Evolutionary conservation across 1,140 invertebrate species (phyloP), one percentile per base, ranked within the genome.

Genomic region (Drosophila lacteicornis): DNA sequence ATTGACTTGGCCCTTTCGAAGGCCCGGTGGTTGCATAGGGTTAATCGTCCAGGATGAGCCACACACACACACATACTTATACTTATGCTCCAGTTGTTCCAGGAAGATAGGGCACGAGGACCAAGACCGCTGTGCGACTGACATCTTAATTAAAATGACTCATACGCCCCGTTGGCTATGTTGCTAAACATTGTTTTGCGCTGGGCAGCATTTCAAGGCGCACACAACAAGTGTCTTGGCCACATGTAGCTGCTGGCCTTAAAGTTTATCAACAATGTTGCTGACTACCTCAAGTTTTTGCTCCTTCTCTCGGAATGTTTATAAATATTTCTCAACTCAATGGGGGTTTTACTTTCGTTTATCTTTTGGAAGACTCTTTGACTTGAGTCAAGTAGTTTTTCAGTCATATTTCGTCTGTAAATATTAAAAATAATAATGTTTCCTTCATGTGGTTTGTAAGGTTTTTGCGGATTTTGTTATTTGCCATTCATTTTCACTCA

Each of bases 101-200:
- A 62, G 47, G 36, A 27, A 77, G 83, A 87, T 88, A 88, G 77
- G 69, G 61, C 85, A 88, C 62, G 84, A 51, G 73, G 9, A 40
- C 38, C 46, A 43, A 12, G 55, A 61, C 40, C n/a, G 36, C 30
- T 63, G 43, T 58, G 67, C 55, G 70, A 55, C 62, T 73, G 67
- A 79, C 76, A 87, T 88, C 67, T 87, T 82, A 87, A 87, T 88
- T 83, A 78, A 84, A 79, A 82, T 82, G 51, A 82, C 73, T 68
- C 61, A 63, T 46, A 67, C 58, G 63, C 38, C 19, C 40, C 53
- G 67, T 27, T 51, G 60, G 17, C 46, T 38, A 12, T 15, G 13
- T 12, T 15, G 59, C n/a, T 42, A 70, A 70, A 80, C 82, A 80
- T 67, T 73, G 27, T 43, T 27, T 33, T 33, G 36, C 49, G 4